Conservation (phyloP, 2,113 vertebrate genomes). For the Panthera tigris region DNA sequence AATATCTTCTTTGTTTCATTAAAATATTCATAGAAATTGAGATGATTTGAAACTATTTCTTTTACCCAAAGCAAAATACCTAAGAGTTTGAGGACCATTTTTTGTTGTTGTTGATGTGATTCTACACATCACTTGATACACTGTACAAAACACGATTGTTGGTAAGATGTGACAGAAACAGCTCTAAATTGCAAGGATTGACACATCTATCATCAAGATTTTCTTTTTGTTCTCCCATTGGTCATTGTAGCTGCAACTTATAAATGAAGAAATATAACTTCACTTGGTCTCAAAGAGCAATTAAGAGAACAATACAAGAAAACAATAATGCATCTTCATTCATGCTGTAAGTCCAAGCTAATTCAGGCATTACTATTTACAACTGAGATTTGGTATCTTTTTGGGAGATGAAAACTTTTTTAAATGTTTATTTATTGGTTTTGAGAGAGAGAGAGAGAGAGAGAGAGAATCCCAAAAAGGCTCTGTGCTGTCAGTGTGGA, state of each 20-base stretch:
- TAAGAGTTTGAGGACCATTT: neutral
- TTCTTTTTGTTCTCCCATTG: neutral
- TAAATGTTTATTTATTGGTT: too few relatives aligned
- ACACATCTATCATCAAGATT: neutral
- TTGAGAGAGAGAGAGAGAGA: too few relatives aligned
- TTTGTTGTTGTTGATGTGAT: neutral
- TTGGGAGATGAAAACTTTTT: neutral
- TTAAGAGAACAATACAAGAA: neutral
- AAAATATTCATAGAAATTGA: neutral
- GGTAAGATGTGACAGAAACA: neutral
- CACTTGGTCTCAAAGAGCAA: neutral
- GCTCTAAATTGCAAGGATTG: neutral
- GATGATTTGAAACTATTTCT: neutral
- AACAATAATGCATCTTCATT: neutral
- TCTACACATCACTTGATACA: neutral
- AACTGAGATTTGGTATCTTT: neutral
- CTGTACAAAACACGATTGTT: neutral
- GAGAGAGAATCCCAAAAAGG: too few relatives aligned
- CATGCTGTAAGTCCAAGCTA: too few relatives aligned
- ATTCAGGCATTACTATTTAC: neutral
- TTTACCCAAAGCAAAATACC: neutral
- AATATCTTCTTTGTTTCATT: neutral
- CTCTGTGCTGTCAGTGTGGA: too few relatives aligned
- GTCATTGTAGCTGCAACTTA: neutral
- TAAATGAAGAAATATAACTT: neutral